A percentile compares a stretch with the other conserved stretches of the same genome.
phyloP scores from a whole-genome alignment of 2,797 vertebrate genomes.

The Micropoecilia bifurca region DNA sequence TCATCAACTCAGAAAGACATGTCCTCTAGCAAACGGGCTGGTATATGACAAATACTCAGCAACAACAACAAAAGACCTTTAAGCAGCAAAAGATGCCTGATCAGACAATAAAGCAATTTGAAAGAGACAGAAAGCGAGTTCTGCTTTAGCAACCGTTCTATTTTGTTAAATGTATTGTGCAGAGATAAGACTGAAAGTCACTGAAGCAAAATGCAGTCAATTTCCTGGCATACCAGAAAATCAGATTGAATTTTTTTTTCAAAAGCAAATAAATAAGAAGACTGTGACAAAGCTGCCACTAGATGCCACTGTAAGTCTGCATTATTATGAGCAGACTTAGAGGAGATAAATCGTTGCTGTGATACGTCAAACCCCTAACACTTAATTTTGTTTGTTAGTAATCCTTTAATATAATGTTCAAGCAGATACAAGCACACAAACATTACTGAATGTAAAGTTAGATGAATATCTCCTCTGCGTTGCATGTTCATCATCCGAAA shows the following conservation, averaged over 20 bases:
- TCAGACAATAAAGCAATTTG: slow-evolving; percentile 7
- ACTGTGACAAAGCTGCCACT: slow-evolving; percentile 51
- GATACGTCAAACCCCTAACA: not conserved
- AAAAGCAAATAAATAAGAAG: slow-evolving; percentile 17
- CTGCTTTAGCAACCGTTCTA: slow-evolving; percentile 19
- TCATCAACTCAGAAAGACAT: not conserved
- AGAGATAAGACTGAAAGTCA: slow-evolving; percentile 32
- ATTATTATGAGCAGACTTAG: slow-evolving; percentile 13
- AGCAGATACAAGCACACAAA: not conserved
- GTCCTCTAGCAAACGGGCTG: slow-evolving; percentile 2
- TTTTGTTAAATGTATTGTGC: slow-evolving; percentile 19
- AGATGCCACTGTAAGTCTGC: slow-evolving; percentile 57
- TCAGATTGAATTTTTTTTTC: slow-evolving; percentile 18
- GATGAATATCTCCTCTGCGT: not conserved
- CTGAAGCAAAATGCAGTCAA: slow-evolving; percentile 24
- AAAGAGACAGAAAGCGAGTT: slow-evolving; percentile 2
- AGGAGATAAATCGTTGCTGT: not conserved
- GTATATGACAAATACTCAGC: slow-evolving; percentile 5
- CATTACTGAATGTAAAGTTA: not conserved
- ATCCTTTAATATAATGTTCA: not conserved
- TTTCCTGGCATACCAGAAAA: slow-evolving; percentile 27
- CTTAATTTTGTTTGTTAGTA: not conserved
- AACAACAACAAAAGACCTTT: not conserved
- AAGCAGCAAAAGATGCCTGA: not conserved
- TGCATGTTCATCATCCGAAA: slow-evolving; percentile 13